Percentiles rank a stretch among this genome's conserved stretches.
Conservation (phyloP, 2,888 invertebrate genomes). For the Stenurella melanura region DNA sequence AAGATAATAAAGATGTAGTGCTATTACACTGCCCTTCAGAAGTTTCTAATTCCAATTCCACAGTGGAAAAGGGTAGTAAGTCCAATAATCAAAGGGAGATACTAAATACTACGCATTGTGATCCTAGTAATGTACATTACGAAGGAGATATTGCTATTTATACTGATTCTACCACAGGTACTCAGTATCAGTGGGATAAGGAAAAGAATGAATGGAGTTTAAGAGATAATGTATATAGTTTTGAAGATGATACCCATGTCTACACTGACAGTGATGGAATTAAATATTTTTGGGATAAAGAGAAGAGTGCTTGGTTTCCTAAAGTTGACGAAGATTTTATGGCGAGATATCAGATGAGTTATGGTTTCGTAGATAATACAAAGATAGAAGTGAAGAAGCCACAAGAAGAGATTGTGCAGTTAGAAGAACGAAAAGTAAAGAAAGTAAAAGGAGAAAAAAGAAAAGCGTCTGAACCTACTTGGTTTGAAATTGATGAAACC, state of each 20-base stretch:
- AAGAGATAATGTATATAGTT: constrained; percentile 76
- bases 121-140: constrained; percentile 78
- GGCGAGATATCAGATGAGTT: constrained; percentile 96
- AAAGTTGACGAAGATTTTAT: constrained; percentile 97
- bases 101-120: not conserved
- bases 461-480: constrained; percentile 77
- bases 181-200: constrained; percentile 80
- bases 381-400: constrained; percentile 50
- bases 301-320: constrained; percentile 96
- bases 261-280: constrained; percentile 92
- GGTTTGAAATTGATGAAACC: constrained; percentile 94
- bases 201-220: constrained; percentile 79
- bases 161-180: constrained; percentile 82
- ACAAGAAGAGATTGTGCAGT: constrained; percentile 58
- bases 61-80: not conserved
- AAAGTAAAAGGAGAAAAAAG: constrained; percentile 71
- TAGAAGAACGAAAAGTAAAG: constrained; percentile 60
- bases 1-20: not conserved
- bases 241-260: constrained; percentile 85
- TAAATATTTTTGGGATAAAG: constrained; percentile 92
- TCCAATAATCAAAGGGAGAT: not conserved
- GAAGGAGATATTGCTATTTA: constrained; percentile 83
- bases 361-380: constrained; percentile 86
- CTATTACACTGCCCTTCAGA: not conserved
- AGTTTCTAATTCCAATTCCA: not conserved